phyloP scores from a whole-genome alignment of 2,113 vertebrate genomes.

The Platichthys flesus region DNA sequence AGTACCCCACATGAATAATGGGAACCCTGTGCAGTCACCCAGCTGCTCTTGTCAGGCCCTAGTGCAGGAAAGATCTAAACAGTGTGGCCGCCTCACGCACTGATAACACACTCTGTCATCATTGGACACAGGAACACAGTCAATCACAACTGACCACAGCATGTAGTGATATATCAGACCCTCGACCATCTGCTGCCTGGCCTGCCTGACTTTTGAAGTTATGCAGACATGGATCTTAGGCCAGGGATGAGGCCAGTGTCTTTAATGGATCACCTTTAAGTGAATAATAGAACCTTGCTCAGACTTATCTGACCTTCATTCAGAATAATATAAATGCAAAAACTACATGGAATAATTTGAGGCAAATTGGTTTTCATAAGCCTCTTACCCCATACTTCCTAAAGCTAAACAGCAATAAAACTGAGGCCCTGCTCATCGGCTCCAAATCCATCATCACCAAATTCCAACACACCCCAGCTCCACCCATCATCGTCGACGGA shows the following conservation, averaged over 20 bases:
- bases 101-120: conserved; percentile 48
- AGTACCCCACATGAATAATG: conserved; percentile 60
- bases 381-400: too few relatives aligned
- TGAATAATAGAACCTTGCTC: conserved; percentile 17
- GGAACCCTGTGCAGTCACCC: conserved; percentile 51
- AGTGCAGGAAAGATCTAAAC: conserved; percentile 43
- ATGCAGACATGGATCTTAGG: conserved; percentile 14
- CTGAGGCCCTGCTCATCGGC: too few relatives aligned
- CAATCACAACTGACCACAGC: conserved; percentile 41
- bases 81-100: conserved; percentile 47
- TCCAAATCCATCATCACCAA: too few relatives aligned
- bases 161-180: conserved; percentile 43
- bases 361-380: too few relatives aligned
- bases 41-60: conserved; percentile 59
- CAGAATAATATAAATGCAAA: background rate
- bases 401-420: too few relatives aligned
- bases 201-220: conserved; percentile 59
- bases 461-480: too few relatives aligned
- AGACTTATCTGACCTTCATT: conserved; percentile 17
- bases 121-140: conserved; percentile 36
- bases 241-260: conserved; percentile 10
- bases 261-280: conserved; percentile 35
- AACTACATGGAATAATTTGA: too few relatives aligned
- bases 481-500: too few relatives aligned
- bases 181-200: conserved; percentile 73